Conservation (phyloP, 2,113 vertebrate species). For the Chinchilla lanigera region DNA sequence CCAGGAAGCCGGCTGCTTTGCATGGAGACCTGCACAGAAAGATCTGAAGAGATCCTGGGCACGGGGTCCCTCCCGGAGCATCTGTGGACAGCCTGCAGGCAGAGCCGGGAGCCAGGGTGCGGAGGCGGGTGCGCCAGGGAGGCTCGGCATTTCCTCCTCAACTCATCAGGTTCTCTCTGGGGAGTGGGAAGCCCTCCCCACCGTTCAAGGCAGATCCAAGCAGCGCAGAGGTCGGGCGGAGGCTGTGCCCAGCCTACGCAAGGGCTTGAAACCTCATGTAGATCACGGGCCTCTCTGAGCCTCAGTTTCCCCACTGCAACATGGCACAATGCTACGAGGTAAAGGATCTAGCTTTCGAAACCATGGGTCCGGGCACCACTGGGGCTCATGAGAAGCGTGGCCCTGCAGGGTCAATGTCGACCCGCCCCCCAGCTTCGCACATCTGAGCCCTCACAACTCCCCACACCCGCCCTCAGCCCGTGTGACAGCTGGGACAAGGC, state of each 20-base stretch:
- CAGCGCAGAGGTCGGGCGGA: not conserved
- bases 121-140: not conserved
- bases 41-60: not conserved
- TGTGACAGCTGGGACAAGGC: rapidly evolving
- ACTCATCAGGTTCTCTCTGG: rapidly evolving
- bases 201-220: not conserved
- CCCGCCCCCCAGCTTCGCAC: too few relatives aligned
- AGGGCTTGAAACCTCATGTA: rapidly evolving
- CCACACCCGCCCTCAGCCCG: not conserved
- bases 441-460: too few relatives aligned
- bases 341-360: not conserved
- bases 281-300: not conserved
- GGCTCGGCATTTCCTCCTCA: too few relatives aligned
- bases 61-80: not conserved
- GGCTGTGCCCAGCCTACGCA: not conserved
- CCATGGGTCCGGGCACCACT: not conserved
- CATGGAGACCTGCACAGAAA: not conserved
- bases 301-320: not conserved
- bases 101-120: not conserved
- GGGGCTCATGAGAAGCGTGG: not conserved
- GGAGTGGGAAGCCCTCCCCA: not conserved
- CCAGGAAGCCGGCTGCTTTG: not conserved
- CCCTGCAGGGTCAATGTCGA: not conserved
- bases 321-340: not conserved
- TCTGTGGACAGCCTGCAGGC: not conserved